A percentile compares a stretch with the other conserved stretches of the same genome.
Evolutionary conservation across 2,888 invertebrate species (phyloP).

Genomic region (Cheilosia vernalis): DNA sequence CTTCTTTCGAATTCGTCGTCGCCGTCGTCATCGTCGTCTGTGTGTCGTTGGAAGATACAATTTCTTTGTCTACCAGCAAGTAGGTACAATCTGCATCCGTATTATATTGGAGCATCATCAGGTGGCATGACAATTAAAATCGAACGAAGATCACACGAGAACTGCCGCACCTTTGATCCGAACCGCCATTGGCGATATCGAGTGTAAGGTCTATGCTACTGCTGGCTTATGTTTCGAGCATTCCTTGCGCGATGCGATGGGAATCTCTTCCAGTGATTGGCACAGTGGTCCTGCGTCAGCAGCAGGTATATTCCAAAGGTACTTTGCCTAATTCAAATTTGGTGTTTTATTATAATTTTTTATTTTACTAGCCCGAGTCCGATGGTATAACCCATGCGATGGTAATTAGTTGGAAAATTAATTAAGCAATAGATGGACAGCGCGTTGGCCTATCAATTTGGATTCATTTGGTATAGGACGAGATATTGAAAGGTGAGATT

Average conservation of each 20-base stretch:
- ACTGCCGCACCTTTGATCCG: conserved; percentile 70
- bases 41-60: conserved; percentile 40
- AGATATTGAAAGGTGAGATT: conserved; percentile 37
- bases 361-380: conserved; percentile 35
- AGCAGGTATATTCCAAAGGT: background rate
- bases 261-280: conserved; percentile 43
- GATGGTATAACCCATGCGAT: background rate
- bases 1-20: conserved; percentile 1
- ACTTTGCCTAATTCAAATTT: conserved; percentile 63
- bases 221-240: conserved; percentile 30
- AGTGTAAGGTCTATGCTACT: conserved; percentile 45
- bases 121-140: conserved; percentile 79
- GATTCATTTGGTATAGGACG: conserved; percentile 20
- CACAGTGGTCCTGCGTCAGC: conserved; percentile 33
- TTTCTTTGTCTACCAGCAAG: conserved; percentile 53
- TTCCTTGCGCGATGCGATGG: conserved; percentile 38
- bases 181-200: conserved; percentile 50
- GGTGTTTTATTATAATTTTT: conserved; percentile 74
- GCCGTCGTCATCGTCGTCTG: too few relatives aligned
- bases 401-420: conserved; percentile 69
- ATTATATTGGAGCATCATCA: conserved; percentile 76
- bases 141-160: conserved; percentile 70
- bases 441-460: conserved; percentile 16
- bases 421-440: conserved; percentile 63
- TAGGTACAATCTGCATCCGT: conserved; percentile 67